These are phyloP conservation scores for Acanthisitta chloris DNA, from an alignment of 2,113 vertebrate species.

Conservation along the genomic window DNA sequence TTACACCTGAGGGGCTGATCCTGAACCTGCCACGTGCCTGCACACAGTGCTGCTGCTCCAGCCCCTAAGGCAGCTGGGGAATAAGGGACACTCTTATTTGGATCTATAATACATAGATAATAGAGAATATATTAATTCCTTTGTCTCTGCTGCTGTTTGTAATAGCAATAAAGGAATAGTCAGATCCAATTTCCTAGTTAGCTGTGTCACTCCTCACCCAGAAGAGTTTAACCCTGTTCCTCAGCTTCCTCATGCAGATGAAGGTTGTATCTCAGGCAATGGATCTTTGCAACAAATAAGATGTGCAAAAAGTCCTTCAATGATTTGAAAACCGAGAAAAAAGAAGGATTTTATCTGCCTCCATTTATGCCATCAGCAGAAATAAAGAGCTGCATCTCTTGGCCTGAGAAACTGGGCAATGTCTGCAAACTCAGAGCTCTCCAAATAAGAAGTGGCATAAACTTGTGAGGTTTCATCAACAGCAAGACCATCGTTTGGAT, in stretches of 20 bases:
- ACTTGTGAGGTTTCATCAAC: not conserved
- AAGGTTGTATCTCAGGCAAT: rapidly evolving
- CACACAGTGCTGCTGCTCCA: not conserved
- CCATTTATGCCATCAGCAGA: not conserved
- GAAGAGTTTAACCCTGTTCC: rapidly evolving
- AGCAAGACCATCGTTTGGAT: not conserved
- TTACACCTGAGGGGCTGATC: not conserved
- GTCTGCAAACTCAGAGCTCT: not conserved
- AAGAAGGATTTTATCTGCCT: not conserved
- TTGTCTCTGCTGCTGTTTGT: not conserved
- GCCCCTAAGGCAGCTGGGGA: not conserved
- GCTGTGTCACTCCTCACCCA: not conserved
- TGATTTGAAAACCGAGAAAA: not conserved
- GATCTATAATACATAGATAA: rapidly evolving
- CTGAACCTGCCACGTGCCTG: rapidly evolving
- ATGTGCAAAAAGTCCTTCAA: not conserved
- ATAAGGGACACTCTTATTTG: rapidly evolving
- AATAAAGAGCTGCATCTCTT: not conserved
- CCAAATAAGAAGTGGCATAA: not conserved
- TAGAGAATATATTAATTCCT: not conserved
- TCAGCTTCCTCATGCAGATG: not conserved
- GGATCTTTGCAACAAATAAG: not conserved
- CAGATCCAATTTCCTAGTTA: not conserved
- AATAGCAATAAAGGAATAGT: not conserved
- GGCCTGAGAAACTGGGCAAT: not conserved